Base-by-base conservation (phyloP, 1,140 invertebrate species). In the Phymorhynchus buccinoides region DNA sequence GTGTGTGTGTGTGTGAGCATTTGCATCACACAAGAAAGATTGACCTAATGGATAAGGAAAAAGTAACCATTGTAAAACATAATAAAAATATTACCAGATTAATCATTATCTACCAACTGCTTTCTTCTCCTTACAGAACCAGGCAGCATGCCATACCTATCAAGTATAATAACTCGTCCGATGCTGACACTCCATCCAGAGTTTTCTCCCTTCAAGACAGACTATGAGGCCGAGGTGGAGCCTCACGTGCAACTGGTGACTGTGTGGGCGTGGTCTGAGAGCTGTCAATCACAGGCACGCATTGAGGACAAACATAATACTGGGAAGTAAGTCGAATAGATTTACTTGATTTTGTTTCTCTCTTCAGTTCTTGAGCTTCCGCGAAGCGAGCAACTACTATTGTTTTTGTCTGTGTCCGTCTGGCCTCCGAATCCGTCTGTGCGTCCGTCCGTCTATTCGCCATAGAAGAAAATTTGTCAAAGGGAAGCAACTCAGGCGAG, bases 271-370 rank as follows among this genome's bases (percentile, higher is more conserved):
- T 87, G 86, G 16, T 88, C 92, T 4, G 87, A 89, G 42, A 90
- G 93, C 81, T 94, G 93, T 87, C 84, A 89, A 75, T 92, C 90
- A 83, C 90, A 92, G 87, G 92, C 91, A 12, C 89, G 91, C 66
- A 86, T 94, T 3, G 92, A 93, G 42, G 91, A 91, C 75, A 91
- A 90, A 84, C 92, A 90, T 85, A 92, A 91, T 56, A 86, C 86
- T 16, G 90, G 90, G 37, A 90, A 90, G 92, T 93, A 90, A 89
- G 77, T 78, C 0, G 27, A 35, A 3, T n/a, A n/a, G n/a, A n/a
- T n/a, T n/a, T n/a, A n/a, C n/a, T n/a, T n/a, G n/a, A n/a, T n/a
- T n/a, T n/a, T n/a, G n/a, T n/a, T n/a, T n/a, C n/a, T n/a, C n/a
- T n/a, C n/a, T n/a, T n/a, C n/a, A n/a, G n/a, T n/a, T n/a, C n/a